phyloP scores from a whole-genome alignment of 2,888 invertebrate genomes.

The Dione vanillae region DNA sequence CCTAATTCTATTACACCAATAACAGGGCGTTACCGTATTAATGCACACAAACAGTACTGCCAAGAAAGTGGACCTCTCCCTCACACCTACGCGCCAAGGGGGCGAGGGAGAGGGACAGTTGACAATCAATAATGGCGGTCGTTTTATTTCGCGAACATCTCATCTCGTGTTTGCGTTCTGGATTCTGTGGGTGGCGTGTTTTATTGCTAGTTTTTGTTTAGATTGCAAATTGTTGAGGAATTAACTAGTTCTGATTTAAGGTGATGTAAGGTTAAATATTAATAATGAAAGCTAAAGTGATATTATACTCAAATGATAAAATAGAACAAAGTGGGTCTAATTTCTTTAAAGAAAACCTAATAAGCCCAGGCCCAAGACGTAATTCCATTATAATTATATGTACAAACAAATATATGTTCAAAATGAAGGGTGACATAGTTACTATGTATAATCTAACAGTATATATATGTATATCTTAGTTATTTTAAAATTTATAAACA shows the following conservation, averaged over 20 bases:
- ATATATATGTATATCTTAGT: no score
- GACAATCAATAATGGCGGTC: slow-evolving; percentile 77
- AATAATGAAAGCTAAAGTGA: no score
- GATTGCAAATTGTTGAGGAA: background rate
- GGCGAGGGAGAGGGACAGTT: slow-evolving; percentile 58
- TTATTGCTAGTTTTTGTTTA: slow-evolving; percentile 20
- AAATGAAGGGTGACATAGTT: no score
- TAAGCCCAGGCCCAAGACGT: no score
- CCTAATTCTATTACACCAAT: slow-evolving; percentile 44
- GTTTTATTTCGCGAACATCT: slow-evolving; percentile 74
- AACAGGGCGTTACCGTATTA: slow-evolving; percentile 53
- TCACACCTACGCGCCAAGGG: slow-evolving; percentile 34
- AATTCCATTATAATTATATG: no score
- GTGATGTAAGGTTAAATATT: background rate
- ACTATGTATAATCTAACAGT: no score
- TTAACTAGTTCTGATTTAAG: background rate
- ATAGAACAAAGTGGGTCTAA: no score
- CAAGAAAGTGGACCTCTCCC: slow-evolving; percentile 47
- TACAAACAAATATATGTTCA: no score
- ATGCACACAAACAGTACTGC: slow-evolving; percentile 51
- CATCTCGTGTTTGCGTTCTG: slow-evolving; percentile 58
- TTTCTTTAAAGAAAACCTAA: no score
- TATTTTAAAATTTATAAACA: no score
- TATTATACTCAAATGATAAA: no score
- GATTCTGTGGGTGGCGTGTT: slow-evolving; percentile 10